A percentile compares a stretch with the other conserved stretches of the same genome.
Conservation (phyloP, 1,140 invertebrate genomes). For the Zaprionus gabonicus region DNA sequence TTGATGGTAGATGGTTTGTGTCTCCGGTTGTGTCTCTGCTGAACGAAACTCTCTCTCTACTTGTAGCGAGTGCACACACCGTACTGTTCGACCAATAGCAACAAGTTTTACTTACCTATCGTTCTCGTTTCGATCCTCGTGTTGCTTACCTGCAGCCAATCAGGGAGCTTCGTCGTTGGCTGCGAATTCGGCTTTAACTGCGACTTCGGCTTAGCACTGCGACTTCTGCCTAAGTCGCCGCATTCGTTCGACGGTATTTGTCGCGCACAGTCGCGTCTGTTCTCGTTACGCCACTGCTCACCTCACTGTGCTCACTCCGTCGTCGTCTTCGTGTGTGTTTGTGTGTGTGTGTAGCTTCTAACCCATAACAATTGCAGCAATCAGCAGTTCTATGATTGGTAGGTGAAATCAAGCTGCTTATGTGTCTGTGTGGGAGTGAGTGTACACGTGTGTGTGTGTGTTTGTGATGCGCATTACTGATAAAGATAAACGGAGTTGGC, state of each 20-base stretch:
- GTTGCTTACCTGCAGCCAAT: constrained; percentile 18
- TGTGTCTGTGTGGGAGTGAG: constrained; percentile 1
- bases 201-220: constrained; percentile 10
- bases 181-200: not conserved
- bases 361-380: constrained; percentile 13
- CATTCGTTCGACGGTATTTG: constrained; percentile 54
- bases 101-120: not conserved
- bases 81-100: constrained; percentile 8
- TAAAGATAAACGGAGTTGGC: constrained; percentile 34
- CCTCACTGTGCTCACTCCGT: not conserved
- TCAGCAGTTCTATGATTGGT: constrained; percentile 46
- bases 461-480: constrained; percentile 41
- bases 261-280: constrained; percentile 46
- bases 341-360: constrained; percentile 12
- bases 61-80: constrained; percentile 9
- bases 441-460: constrained; percentile 19
- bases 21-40: constrained; percentile 17
- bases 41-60: constrained; percentile 4
- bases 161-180: constrained; percentile 1
- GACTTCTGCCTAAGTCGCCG: constrained; percentile 24
- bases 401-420: constrained; percentile 33
- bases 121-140: not conserved
- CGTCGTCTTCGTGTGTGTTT: constrained; percentile 5
- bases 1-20: constrained; percentile 7
- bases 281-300: not conserved